A percentile compares a stretch with the other conserved stretches of the same genome.
Evolutionary conservation across 2,797 vertebrate genomes (phyloP).

Genomic region (Crax fasciolata): DNA sequence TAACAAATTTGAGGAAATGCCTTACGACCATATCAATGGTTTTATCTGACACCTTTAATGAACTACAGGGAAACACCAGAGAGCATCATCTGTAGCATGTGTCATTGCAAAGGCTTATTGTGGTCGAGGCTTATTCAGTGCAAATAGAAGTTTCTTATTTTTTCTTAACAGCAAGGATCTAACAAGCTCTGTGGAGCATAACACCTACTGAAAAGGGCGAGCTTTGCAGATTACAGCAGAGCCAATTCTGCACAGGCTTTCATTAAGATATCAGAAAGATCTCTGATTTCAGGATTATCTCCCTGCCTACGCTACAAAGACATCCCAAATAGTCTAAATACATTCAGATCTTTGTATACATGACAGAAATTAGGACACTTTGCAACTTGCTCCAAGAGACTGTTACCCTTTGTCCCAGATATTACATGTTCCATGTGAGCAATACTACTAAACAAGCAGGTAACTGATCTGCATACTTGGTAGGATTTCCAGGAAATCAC

Average conservation of each 20-base stretch:
- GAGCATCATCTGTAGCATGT: not conserved
- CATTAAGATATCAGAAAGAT: not conserved
- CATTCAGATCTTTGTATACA: not conserved
- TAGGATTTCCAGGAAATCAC: not conserved
- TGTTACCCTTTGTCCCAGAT: not conserved
- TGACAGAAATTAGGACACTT: not conserved
- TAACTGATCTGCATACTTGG: not conserved
- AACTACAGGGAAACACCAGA: not conserved
- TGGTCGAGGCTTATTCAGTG: not conserved
- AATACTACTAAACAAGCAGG: not conserved
- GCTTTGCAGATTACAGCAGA: not conserved
- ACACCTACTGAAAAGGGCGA: not conserved
- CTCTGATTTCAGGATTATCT: not conserved
- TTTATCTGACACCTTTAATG: not conserved
- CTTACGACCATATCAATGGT: not conserved
- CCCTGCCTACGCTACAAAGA: not conserved
- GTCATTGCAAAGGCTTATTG: not conserved
- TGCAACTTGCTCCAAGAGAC: not conserved
- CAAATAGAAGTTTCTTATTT: not conserved
- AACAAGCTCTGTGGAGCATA: not conserved
- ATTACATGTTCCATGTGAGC: not conserved
- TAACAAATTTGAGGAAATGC: not conserved
- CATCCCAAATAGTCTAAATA: not conserved
- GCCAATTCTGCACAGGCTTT: not conserved
- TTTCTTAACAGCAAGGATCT: not conserved